Conservation (phyloP, 2,797 vertebrate species). For the Acanthurus leucopareius region DNA sequence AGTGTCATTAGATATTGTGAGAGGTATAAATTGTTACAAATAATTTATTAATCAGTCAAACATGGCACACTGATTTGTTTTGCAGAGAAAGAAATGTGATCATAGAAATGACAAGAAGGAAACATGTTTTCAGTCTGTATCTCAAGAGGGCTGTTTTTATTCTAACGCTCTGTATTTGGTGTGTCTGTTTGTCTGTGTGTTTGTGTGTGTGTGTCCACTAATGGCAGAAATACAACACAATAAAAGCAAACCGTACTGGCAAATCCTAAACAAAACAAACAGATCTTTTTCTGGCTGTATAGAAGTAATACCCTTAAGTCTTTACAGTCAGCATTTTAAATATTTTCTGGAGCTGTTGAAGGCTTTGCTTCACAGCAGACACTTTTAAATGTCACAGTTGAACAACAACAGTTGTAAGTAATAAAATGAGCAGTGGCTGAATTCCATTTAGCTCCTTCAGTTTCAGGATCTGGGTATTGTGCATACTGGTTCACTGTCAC, state of each 20-base stretch:
- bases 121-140: conserved; percentile 16
- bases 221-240: conserved; percentile 12
- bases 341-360: neutral
- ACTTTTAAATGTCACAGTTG: neutral
- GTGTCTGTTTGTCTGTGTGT: conserved; percentile 13
- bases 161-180: neutral
- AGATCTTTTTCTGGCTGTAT: neutral
- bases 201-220: conserved; percentile 21
- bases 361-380: neutral
- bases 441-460: conserved; percentile 3
- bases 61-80: conserved; percentile 13
- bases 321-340: neutral
- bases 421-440: neutral
- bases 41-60: conserved; percentile 15
- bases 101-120: conserved; percentile 24
- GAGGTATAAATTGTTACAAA: neutral
- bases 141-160: conserved; percentile 55
- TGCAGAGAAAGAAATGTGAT: neutral
- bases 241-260: neutral
- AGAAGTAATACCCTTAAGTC: neutral
- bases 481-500: neutral
- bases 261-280: conserved; percentile 37
- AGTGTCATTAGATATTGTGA: neutral
- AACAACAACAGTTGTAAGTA: neutral
- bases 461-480: neutral